Conservation (phyloP, 2,113 vertebrate genomes). For the Gopherus evgoodei region DNA sequence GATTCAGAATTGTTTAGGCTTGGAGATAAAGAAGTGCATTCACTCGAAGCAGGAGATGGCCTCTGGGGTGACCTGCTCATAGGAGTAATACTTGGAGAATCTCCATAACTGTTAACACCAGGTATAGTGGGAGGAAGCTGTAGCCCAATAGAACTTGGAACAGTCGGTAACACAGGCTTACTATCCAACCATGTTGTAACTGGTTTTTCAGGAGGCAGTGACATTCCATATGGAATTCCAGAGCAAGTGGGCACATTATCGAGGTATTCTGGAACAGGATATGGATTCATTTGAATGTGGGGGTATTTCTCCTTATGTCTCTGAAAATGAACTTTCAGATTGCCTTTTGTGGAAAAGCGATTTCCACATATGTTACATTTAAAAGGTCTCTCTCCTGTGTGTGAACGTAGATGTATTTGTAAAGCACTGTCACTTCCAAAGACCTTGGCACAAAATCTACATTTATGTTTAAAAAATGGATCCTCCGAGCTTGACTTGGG, state of each 20-base stretch:
- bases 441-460: constrained; percentile 98
- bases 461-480: constrained; percentile 99
- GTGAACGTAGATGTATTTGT: constrained; percentile 98
- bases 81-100: constrained; percentile 93
- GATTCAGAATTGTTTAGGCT: constrained; percentile 88
- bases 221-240: constrained; percentile 98
- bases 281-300: constrained; percentile 99
- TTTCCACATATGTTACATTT: constrained; percentile 99
- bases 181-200: constrained; percentile 98
- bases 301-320: constrained; percentile 99
- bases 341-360: constrained; percentile 99
- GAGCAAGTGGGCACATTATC: constrained; percentile 98
- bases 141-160: constrained; percentile 89
- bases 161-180: constrained; percentile 92
- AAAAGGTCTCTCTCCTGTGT: constrained; percentile 97
- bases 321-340: constrained; percentile 99
- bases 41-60: constrained; percentile 93
- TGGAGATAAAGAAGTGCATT: constrained; percentile 94
- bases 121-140: constrained; percentile 93
- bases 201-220: constrained; percentile 95
- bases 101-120: constrained; percentile 83
- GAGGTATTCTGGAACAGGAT: constrained; percentile 98
- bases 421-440: constrained; percentile 98
- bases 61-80: constrained; percentile 94
- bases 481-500: constrained; percentile 96